These are phyloP conservation scores for Drosophila suboccidentalis DNA, from an alignment of 2,888 invertebrate species.

Conservation along the genomic window DNA sequence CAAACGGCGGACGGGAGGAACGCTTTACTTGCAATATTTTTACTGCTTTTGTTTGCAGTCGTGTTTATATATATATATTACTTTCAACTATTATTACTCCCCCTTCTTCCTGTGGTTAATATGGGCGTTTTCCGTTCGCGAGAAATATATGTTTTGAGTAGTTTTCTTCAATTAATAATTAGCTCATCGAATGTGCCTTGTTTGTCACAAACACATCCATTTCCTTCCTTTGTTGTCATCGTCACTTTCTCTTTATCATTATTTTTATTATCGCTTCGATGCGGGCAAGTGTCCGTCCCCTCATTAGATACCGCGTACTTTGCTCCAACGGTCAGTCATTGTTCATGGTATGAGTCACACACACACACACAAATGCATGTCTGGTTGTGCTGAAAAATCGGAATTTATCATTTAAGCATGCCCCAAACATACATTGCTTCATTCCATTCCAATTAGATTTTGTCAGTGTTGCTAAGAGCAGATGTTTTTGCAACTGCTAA, in stretches of 20 bases:
- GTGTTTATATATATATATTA: constrained; percentile 21
- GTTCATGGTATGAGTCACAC: constrained; percentile 44
- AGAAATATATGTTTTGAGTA: not conserved
- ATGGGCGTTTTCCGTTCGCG: constrained; percentile 50
- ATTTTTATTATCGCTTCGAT: constrained; percentile 60
- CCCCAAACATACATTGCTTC: not conserved
- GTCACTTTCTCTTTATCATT: constrained; percentile 65
- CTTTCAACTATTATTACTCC: constrained; percentile 11
- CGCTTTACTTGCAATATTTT: constrained; percentile 26
- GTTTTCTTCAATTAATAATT: constrained; percentile 15
- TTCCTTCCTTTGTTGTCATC: constrained; percentile 40
- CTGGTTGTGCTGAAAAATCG: constrained; percentile 13
- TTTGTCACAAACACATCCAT: constrained; percentile 17
- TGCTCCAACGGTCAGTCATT: constrained; percentile 50
- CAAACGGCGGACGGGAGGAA: not conserved
- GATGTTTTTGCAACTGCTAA: constrained; percentile 15
- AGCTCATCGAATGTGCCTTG: constrained; percentile 22
- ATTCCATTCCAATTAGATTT: constrained; percentile 17
- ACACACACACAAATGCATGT: not conserved
- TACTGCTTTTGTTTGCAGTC: constrained; percentile 19
- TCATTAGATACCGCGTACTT: constrained; percentile 16
- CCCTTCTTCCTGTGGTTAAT: constrained; percentile 23
- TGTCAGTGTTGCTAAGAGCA: constrained; percentile 27
- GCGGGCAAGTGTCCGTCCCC: constrained; percentile 44
- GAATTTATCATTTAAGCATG: constrained; percentile 33